Evolutionary conservation across 2,888 invertebrate genomes (phyloP).

Genomic region (Sesia apiformis): DNA sequence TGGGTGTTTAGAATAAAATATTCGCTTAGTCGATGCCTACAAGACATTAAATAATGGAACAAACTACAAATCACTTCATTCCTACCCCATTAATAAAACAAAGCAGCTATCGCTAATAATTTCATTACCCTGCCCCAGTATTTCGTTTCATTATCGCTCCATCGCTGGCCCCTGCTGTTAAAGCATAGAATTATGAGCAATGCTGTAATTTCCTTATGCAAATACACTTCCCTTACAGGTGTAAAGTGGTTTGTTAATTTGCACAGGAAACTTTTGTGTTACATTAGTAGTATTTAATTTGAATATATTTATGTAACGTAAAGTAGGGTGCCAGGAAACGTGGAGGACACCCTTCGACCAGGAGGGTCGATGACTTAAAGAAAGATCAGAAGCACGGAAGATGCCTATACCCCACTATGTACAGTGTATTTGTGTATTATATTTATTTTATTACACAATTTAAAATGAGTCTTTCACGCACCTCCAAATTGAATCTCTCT

Average conservation of each 20-base stretch:
- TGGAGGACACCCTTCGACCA: not conserved
- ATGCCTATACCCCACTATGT: too few relatives aligned
- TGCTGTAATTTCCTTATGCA: slow-evolving; percentile 38
- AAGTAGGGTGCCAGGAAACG: not conserved
- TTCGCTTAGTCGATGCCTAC: too few relatives aligned
- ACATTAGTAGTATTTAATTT: slow-evolving; percentile 2
- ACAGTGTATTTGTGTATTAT: too few relatives aligned
- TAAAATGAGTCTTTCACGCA: too few relatives aligned
- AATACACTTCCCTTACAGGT: slow-evolving; percentile 30
- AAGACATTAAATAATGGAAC: not conserved
- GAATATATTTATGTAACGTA: not conserved
- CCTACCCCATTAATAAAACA: slow-evolving; percentile 31
- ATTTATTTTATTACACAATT: too few relatives aligned
- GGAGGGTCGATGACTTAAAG: too few relatives aligned
- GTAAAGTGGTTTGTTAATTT: slow-evolving; percentile 25
- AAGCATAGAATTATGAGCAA: slow-evolving; percentile 23
- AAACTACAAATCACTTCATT: not conserved
- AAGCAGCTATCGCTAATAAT: slow-evolving; percentile 36
- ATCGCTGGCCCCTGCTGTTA: slow-evolving; percentile 27
- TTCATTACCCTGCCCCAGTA: slow-evolving; percentile 40
- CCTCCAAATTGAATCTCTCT: too few relatives aligned
- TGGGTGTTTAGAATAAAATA: too few relatives aligned
- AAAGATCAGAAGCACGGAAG: too few relatives aligned
- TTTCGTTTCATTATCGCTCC: slow-evolving; percentile 31
- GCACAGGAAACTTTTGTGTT: slow-evolving; percentile 3